Evolutionary conservation across 2,888 invertebrate genomes (phyloP), one percentile per base, ranked within the genome.

Genomic region (Eupithecia tripunctaria): DNA sequence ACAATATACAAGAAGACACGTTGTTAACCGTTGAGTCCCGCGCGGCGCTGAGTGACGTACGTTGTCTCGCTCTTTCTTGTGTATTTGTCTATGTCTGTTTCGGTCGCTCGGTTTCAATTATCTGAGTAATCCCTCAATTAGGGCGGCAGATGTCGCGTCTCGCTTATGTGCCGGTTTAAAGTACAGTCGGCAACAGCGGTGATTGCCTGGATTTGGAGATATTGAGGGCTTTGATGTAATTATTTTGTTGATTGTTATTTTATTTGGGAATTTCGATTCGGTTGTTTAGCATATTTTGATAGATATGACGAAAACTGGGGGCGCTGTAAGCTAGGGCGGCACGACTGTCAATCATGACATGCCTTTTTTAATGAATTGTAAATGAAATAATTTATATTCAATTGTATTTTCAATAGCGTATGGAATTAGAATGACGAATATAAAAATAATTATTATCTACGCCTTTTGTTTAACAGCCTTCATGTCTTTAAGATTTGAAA

Each of bases 91-190:
- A 86, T 79, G 78, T 81, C 81, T 79, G 79, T 91, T 89, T 85
- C 90, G 68, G 84, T 91, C 87, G 83, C 88, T 87, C 93, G 86
- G 91, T 95, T 95, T 95, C 95, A 96, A 96, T 96, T 96, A 96
- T 95, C 95, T 95, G 90, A 92, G 94, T 96, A 96, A 96, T 95
- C 95, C 95, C 92, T 95, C 95, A 95, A 95, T 95, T 95, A 95
- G 95, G 95, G 87, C 93, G 94, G 95, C 95, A 95, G 95, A 95
- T 95, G 95, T 95, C 95, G 94, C 91, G 91, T 93, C 90, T 89
- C 89, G 93, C 93, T 93, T 93, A 92, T 92, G 92, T 91, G 91
- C 90, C 86, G 90, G 90, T 94, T 93, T 93, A 93, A 93, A 94
- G 92, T 92, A 93, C 88, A 86, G 93, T 90, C 90, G 86, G 90